A percentile compares a stretch with the other conserved stretches of the same genome.
Evolutionary conservation across 2,888 invertebrate species (phyloP).

Genomic region (Eledone cirrhosa): DNA sequence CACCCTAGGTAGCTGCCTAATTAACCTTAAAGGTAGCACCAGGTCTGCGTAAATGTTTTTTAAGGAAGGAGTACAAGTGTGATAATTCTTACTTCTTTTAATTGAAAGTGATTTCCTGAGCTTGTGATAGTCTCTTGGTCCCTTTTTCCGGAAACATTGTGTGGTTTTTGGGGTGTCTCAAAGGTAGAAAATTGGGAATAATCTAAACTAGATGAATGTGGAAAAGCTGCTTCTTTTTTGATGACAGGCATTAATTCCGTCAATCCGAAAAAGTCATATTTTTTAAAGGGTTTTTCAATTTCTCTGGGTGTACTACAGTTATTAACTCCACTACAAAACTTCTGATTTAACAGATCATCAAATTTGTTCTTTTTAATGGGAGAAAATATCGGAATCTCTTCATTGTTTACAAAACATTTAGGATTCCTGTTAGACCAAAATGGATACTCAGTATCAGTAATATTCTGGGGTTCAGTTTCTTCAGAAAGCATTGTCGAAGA

Average conservation of each 20-base stretch:
- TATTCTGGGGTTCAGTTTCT: neutral
- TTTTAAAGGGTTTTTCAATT: too few relatives aligned
- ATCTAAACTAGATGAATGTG: too few relatives aligned
- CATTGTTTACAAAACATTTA: neutral
- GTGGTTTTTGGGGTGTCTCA: slow-evolving; percentile 7
- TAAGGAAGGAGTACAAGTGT: neutral
- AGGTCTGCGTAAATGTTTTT: too few relatives aligned
- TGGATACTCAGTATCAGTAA: too few relatives aligned
- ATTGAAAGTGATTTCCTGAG: neutral
- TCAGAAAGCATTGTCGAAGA: neutral
- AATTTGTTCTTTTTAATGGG: neutral
- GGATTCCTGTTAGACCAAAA: too few relatives aligned
- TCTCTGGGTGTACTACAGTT: too few relatives aligned
- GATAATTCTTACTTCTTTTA: neutral
- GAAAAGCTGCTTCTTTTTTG: too few relatives aligned
- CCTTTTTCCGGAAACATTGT: neutral
- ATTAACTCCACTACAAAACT: too few relatives aligned
- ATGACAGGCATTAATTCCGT: too few relatives aligned
- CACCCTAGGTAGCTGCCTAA: too few relatives aligned
- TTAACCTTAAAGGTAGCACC: too few relatives aligned
- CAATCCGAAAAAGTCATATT: too few relatives aligned
- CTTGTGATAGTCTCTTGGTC: neutral
- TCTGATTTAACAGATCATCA: neutral
- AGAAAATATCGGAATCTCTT: neutral
- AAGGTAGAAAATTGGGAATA: neutral